Percentiles rank a stretch among this genome's conserved stretches.
Evolutionary conservation across 2,113 vertebrate species (phyloP).

Genomic region (Piprites chloris): DNA sequence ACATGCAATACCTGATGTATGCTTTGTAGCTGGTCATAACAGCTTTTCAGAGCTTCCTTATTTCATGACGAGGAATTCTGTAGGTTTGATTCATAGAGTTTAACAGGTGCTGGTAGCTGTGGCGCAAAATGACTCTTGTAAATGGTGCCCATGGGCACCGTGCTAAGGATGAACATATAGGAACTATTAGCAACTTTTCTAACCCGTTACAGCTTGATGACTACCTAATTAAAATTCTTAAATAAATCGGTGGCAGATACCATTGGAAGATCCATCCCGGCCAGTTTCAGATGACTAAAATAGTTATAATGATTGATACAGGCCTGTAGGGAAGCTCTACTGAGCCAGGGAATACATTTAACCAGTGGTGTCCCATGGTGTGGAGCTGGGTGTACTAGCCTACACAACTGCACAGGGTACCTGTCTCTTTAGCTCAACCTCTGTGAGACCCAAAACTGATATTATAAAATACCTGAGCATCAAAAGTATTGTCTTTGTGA

Average conservation of each 20-base stretch:
- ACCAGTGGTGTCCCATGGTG: background rate
- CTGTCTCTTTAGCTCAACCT: background rate
- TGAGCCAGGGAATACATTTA: background rate
- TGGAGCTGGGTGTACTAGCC: background rate
- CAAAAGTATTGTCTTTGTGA: background rate
- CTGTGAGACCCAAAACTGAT: background rate
- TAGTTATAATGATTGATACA: background rate
- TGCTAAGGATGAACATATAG: background rate
- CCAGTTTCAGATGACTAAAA: background rate
- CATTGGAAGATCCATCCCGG: background rate
- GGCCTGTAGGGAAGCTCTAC: background rate
- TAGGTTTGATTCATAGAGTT: background rate
- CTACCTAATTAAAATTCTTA: background rate
- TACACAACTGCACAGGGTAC: background rate
- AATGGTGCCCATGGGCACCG: background rate
- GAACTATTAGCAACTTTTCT: background rate
- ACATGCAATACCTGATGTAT: background rate
- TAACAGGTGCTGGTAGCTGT: background rate
- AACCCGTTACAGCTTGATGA: background rate
- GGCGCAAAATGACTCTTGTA: background rate
- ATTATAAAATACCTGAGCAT: background rate
- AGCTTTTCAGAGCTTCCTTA: background rate
- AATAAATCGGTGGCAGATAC: background rate
- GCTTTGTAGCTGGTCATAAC: background rate
- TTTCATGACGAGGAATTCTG: background rate